Percentiles rank a stretch among this genome's conserved stretches.
Conservation (phyloP, 2,113 vertebrate species). For the Cricetomys ansorgei region DNA sequence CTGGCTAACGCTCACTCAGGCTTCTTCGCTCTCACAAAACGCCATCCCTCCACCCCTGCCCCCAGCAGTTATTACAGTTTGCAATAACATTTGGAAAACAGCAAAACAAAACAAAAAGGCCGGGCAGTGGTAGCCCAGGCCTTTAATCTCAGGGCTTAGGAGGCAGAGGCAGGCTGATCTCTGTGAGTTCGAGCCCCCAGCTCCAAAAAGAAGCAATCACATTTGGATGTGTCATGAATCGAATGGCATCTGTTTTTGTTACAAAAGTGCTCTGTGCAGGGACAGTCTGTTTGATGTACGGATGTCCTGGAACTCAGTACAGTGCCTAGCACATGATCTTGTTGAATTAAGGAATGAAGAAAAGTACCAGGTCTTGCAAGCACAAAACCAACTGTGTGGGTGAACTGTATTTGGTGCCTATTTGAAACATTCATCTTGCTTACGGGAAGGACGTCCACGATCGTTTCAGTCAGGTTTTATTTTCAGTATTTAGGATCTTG, state of each 20-base stretch:
- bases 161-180: too few relatives aligned
- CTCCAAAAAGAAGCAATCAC: too few relatives aligned
- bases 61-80: background rate
- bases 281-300: background rate
- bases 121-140: too few relatives aligned
- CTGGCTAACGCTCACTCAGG: background rate
- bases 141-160: too few relatives aligned
- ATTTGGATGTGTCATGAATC: background rate
- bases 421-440: background rate
- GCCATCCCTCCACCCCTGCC: background rate
- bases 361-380: background rate
- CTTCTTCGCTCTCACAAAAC: background rate
- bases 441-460: background rate
- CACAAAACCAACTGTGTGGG: background rate
- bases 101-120: too few relatives aligned
- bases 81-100: background rate
- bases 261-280: background rate
- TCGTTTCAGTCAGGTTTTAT: background rate
- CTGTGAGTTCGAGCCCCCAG: too few relatives aligned
- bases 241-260: background rate
- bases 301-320: background rate
- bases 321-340: background rate
- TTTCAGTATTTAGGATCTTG: background rate
- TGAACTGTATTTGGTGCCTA: background rate
- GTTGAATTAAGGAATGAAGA: background rate